phyloP scores from a whole-genome alignment of 2,797 vertebrate species.

The Pantherophis alleghaniensis region DNA sequence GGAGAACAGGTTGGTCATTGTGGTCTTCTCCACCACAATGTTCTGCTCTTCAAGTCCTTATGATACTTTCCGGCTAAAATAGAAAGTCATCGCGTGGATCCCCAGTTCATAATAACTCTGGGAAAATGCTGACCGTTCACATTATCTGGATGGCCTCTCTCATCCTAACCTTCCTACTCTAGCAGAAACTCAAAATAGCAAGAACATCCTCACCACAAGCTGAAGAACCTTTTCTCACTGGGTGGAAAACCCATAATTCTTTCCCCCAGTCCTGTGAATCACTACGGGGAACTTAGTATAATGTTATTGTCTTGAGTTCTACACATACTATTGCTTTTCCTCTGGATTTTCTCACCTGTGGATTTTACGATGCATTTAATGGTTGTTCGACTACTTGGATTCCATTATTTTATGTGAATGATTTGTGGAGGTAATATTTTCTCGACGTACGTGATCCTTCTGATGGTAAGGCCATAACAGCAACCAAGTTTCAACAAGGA shows the following conservation, averaged over 20 bases:
- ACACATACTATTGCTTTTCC: background rate
- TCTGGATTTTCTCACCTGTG: background rate
- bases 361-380: background rate
- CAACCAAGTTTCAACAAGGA: background rate
- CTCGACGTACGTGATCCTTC: background rate
- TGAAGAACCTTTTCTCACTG: background rate
- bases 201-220: background rate
- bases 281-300: background rate
- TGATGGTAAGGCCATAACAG: background rate
- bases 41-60: background rate
- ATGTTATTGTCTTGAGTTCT: background rate
- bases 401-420: background rate
- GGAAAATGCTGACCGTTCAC: background rate
- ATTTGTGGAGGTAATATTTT: background rate
- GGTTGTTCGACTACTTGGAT: background rate
- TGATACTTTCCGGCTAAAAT: background rate
- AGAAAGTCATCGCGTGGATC: background rate
- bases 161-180: background rate
- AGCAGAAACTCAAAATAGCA: background rate
- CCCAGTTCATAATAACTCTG: background rate
- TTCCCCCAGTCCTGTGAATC: background rate
- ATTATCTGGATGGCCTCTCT: background rate
- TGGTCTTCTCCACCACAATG: background rate
- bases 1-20: background rate
- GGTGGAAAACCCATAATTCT: background rate